Evolutionary conservation across 2,888 invertebrate species (phyloP), one percentile per base, ranked within the genome.

Genomic region (Arge pagana): DNA sequence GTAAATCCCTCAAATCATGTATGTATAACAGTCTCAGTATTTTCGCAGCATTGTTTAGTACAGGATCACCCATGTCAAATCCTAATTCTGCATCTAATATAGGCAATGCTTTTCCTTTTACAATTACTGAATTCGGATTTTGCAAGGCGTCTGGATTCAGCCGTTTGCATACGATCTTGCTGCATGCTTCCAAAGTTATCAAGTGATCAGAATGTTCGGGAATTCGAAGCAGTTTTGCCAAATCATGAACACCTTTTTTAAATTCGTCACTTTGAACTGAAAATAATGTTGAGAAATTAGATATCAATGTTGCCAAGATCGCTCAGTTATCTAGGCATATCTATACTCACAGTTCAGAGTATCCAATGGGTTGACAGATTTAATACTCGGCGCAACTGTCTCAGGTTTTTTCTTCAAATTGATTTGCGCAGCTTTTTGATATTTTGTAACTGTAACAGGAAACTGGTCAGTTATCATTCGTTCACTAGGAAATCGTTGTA

Each of bases 251-350:
- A 23, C 95, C 96, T 48, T 83, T 81, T 61, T 87, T 86, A 72
- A 97, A 96, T 59, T 91, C 91, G 55, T 85, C 82, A 74, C 88
- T 86, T 53, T 88, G 82, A 79, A 94, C 94, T 94, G 77, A 49
- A 81, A 81, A 2, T 11, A 16, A 10, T 1, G 16, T n/a, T 2
- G 13, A 28, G 16, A 7, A 37, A 18, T 8, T 24, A 37, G 8
- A 24, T 11, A 18, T 33, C n/a, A 6, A 33, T 4, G 4, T 33
- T 33, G 1, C 2, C 2, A 26, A 26, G 28, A 10, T 26, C 28
- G n/a, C 8, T 2, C 8, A 3, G 40, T 35, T 16, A n/a, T 15
- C 1, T 13, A 8, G 7, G 16, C 7, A 3, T 50, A 35, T 54
- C 52, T 21, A 57, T 66, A 83, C 89, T 85, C 78, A 93, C 93